A percentile compares a stretch with the other conserved stretches of the same genome.
Conservation (phyloP, 37 sponge, comb jelly and placozoan species). For the Corticium candelabrum region DNA sequence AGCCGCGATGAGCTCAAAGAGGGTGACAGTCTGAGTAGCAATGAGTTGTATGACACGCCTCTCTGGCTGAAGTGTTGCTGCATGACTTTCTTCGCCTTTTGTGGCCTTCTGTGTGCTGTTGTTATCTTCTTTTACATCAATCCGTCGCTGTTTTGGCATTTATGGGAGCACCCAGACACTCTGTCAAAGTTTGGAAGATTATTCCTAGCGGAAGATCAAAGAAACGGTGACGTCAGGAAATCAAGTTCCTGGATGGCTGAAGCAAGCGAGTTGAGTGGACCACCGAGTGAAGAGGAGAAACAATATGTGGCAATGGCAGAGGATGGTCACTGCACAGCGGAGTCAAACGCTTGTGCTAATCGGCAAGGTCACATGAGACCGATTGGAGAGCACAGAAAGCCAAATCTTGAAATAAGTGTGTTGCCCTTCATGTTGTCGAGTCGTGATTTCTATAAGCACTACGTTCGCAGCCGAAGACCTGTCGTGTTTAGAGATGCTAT, state of each 20-base stretch:
- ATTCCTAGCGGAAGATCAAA: no score
- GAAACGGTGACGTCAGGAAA: no score
- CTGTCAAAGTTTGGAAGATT: no score
- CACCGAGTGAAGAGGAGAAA: no score
- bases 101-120: neutral
- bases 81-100: neutral
- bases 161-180: no score
- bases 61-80: neutral
- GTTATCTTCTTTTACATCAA: neutral
- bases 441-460: neutral
- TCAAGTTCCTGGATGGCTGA: no score
- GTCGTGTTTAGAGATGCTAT: neutral
- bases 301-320: no score
- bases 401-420: neutral
- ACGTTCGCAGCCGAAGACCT: neutral
- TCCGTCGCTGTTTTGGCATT: neutral
- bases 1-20: neutral
- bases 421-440: neutral
- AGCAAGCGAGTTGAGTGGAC: no score
- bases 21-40: neutral
- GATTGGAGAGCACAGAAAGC: neutral
- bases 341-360: no score
- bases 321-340: no score
- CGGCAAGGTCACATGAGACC: conserved; percentile 12
- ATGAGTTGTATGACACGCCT: neutral